Conservation (phyloP, 2,888 invertebrate genomes). For the Trissonchulus latispiculum region DNA sequence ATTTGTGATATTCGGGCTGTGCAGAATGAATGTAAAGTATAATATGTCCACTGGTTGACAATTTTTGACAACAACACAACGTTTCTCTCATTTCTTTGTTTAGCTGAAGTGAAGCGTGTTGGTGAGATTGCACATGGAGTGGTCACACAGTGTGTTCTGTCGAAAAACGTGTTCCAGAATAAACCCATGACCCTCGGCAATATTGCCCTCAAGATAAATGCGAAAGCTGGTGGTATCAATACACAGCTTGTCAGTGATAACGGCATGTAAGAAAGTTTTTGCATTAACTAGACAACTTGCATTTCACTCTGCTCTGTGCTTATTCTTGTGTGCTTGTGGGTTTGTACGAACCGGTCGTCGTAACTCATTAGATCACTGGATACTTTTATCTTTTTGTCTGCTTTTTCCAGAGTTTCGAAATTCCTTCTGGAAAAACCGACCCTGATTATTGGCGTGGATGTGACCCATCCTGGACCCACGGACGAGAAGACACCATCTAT, state of each 20-base stretch:
- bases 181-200: slow-evolving; percentile 52
- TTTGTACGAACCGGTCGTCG: no score
- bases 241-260: slow-evolving; percentile 48
- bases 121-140: slow-evolving; percentile 42
- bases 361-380: no score
- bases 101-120: slow-evolving; percentile 49
- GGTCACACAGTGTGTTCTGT: slow-evolving; percentile 46
- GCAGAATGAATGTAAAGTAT: no score
- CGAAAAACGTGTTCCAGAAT: slow-evolving; percentile 37
- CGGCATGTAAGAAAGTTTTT: no score
- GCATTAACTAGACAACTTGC: no score
- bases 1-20: no score
- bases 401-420: slow-evolving; percentile 18
- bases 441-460: slow-evolving; percentile 75
- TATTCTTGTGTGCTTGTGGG: no score
- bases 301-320: no score
- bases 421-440: slow-evolving; percentile 46
- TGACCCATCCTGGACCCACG: slow-evolving; percentile 78
- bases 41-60: no score
- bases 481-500: slow-evolving; percentile 54
- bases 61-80: no score
- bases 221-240: slow-evolving; percentile 72
- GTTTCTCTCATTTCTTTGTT: no score
- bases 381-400: no score
- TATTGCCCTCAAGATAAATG: slow-evolving; percentile 52